phyloP scores from a whole-genome alignment of 2,888 invertebrate species.

The Leptothorax acervorum region DNA sequence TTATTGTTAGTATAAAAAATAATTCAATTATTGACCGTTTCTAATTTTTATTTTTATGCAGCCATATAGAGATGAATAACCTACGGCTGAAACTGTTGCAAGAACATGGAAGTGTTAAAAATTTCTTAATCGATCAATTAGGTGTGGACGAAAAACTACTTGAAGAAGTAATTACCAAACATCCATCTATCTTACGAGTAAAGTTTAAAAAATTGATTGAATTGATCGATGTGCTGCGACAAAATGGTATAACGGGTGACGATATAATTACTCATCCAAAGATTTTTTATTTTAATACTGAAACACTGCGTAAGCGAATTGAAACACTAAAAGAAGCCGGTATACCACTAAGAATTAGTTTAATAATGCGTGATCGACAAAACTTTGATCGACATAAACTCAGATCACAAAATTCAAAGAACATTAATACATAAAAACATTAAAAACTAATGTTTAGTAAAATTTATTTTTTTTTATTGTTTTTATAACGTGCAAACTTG shows the following conservation, averaged over 20 bases:
- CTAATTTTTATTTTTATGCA: background rate
- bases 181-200: constrained; percentile 3
- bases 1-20: background rate
- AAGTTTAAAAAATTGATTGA: background rate
- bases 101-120: background rate
- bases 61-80: background rate
- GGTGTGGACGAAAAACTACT: background rate
- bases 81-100: background rate
- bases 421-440: background rate
- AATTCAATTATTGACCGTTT: background rate
- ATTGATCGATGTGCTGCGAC: constrained; percentile 22
- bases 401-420: background rate
- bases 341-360: background rate
- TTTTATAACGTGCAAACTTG: background rate
- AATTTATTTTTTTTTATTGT: constrained; percentile 15
- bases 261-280: constrained; percentile 11
- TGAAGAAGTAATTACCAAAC: background rate
- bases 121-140: constrained; percentile 21
- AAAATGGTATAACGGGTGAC: constrained; percentile 18
- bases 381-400: background rate
- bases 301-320: constrained; percentile 36
- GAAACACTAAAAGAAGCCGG: background rate
- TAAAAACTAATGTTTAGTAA: background rate
- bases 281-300: constrained; percentile 7
- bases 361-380: background rate